Conservation (phyloP, 2,888 invertebrate genomes). For the Sarcophaga carnaria region DNA sequence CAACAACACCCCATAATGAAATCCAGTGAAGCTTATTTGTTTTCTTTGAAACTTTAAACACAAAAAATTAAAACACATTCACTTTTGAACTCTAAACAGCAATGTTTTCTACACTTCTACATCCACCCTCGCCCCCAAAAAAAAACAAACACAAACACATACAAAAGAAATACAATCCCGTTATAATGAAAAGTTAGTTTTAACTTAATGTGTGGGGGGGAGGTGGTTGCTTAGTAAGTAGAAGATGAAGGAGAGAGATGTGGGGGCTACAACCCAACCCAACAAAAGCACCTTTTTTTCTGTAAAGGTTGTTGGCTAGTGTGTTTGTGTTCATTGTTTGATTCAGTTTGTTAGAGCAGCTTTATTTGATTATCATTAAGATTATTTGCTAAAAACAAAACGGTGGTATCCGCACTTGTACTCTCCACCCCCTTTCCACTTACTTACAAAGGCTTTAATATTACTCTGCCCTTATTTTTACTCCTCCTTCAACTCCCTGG, state of each 20-base stretch:
- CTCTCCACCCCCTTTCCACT: constrained; percentile 6
- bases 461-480: too few species aligned
- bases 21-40: too few species aligned
- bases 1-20: too few species aligned
- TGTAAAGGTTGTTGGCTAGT: neutral
- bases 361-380: constrained; percentile 69
- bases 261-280: constrained; percentile 23
- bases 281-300: constrained; percentile 2
- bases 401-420: constrained; percentile 6
- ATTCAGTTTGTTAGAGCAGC: constrained; percentile 54
- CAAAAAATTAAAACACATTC: constrained; percentile 64
- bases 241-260: neutral
- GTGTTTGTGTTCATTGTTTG: constrained; percentile 21
- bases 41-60: constrained; percentile 56
- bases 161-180: neutral
- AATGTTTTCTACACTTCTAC: neutral
- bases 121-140: neutral
- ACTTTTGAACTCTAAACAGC: neutral
- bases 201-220: neutral
- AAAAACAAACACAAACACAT: neutral
- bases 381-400: constrained; percentile 59
- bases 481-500: neutral
- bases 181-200: constrained; percentile 35
- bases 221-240: neutral
- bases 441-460: too few species aligned